Evolutionary conservation across 2,797 vertebrate genomes (phyloP).

Genomic region (Corythornis leucogaster): DNA sequence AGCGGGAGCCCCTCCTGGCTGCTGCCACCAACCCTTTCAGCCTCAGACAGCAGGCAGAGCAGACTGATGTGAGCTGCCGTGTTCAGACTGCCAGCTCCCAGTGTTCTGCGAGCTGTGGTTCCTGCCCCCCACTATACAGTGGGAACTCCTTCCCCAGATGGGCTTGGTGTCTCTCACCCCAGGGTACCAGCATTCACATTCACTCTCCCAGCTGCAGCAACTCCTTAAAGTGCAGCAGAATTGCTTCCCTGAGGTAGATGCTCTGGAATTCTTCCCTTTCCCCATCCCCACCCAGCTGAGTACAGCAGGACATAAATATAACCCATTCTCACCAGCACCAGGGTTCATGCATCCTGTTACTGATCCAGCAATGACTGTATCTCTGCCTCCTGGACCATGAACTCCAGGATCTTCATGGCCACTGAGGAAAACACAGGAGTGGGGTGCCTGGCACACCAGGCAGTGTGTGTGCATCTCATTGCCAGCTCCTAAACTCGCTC

Average conservation of each 20-base stretch:
- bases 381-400: background rate
- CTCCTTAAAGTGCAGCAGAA: background rate
- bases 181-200: background rate
- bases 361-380: background rate
- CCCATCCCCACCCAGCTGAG: background rate
- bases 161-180: background rate
- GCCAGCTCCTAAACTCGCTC: background rate
- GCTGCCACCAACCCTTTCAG: background rate
- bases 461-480: background rate
- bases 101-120: background rate
- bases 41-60: background rate
- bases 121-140: fast-evolving
- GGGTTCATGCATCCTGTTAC: background rate
- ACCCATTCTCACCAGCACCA: background rate
- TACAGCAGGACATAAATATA: background rate
- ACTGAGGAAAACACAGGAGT: background rate
- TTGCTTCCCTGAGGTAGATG: background rate
- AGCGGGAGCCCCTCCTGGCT: background rate
- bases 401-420: background rate
- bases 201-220: background rate
- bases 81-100: background rate
- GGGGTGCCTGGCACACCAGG: background rate
- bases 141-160: background rate
- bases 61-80: background rate
- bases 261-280: background rate